These are phyloP conservation scores for Ammodytes marinus DNA, from an alignment of 2,113 vertebrate genomes.

Conservation along the genomic window DNA sequence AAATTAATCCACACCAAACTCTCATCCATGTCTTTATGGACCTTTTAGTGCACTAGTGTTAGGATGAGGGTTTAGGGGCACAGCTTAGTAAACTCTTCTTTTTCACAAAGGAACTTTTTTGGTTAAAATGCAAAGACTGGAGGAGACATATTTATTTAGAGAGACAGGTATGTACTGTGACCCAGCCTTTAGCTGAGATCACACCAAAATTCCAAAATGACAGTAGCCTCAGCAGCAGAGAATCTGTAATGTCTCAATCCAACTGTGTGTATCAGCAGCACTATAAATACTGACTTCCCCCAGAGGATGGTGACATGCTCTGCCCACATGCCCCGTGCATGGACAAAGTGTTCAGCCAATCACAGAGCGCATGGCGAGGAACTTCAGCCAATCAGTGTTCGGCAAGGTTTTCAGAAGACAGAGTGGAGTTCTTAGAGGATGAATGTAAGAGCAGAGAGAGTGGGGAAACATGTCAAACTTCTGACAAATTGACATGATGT, in stretches of 20 bases:
- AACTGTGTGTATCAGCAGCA: not conserved
- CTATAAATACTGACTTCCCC: not conserved
- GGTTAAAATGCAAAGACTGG: not conserved
- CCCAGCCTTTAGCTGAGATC: not conserved
- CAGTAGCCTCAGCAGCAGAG: not conserved
- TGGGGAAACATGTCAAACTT: constrained; percentile 4
- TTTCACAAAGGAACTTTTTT: not conserved
- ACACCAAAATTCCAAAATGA: not conserved
- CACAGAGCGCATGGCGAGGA: constrained; percentile 25
- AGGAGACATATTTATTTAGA: not conserved
- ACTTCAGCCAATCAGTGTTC: constrained; percentile 54
- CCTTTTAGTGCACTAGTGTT: too few relatives aligned
- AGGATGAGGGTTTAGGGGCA: too few relatives aligned
- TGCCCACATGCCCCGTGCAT: constrained; percentile 62
- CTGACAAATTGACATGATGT: not conserved
- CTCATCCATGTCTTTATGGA: too few relatives aligned
- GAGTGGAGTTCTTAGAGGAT: not conserved
- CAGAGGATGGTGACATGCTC: constrained; percentile 38
- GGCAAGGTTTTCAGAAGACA: not conserved
- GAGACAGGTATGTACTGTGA: not conserved
- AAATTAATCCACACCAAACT: too few relatives aligned
- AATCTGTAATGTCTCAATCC: not conserved
- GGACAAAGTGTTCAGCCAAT: constrained; percentile 62
- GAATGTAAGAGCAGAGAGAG: not conserved
- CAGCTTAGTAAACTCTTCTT: too few relatives aligned